Evolutionary conservation across 2,888 invertebrate genomes (phyloP).

Genomic region (Calliopum simillimum): DNA sequence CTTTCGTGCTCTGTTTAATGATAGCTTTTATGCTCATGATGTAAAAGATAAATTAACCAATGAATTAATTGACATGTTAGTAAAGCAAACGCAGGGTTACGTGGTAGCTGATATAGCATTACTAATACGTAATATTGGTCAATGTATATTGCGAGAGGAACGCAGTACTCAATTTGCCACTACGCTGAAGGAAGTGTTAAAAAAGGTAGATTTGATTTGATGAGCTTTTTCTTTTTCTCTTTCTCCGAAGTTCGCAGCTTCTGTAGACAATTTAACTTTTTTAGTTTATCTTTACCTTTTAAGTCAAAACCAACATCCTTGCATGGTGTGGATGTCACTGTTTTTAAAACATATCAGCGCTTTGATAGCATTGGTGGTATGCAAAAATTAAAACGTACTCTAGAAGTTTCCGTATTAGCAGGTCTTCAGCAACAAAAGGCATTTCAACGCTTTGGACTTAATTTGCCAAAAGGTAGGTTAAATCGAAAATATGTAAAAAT

Average conservation of each 20-base stretch:
- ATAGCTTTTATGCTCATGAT: constrained; percentile 39
- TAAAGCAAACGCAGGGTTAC: constrained; percentile 71
- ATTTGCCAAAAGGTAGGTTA: constrained; percentile 69
- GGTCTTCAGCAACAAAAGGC: constrained; percentile 70
- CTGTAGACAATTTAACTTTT: too few species aligned
- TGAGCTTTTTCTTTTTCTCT: too few species aligned
- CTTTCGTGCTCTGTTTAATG: constrained; percentile 57
- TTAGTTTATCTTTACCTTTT: background rate
- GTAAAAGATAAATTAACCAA: constrained; percentile 32
- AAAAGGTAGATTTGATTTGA: background rate
- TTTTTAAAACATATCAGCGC: constrained; percentile 62
- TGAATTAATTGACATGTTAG: constrained; percentile 56
- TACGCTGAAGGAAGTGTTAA: constrained; percentile 1
- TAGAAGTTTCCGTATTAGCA: constrained; percentile 71
- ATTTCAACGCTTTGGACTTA: constrained; percentile 71
- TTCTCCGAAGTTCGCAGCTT: too few species aligned
- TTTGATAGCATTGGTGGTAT: constrained; percentile 72
- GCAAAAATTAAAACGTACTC: constrained; percentile 68
- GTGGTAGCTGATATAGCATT: constrained; percentile 71
- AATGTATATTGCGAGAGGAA: constrained; percentile 46
- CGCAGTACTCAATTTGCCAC: background rate
- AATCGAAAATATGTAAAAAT: background rate
- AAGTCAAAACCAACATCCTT: constrained; percentile 63
- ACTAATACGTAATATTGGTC: constrained; percentile 65
- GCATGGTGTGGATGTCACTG: constrained; percentile 67